Conservation (phyloP, 2,888 invertebrate genomes). For the Drosophila picticornis region DNA sequence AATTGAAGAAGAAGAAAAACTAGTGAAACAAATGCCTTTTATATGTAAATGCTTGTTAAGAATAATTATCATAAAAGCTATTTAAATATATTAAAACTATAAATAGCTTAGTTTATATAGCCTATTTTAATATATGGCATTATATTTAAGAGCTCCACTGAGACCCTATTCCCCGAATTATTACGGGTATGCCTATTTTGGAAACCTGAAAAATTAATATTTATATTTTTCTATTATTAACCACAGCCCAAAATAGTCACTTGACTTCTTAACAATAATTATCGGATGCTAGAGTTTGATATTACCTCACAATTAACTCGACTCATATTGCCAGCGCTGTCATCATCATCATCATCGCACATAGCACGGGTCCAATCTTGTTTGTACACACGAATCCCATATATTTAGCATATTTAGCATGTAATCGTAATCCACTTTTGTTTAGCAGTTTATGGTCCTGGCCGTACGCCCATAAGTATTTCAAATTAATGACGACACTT, state of each 20-base stretch:
- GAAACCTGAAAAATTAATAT: neutral
- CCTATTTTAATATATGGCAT: neutral
- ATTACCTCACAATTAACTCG: slow-evolving; percentile 4
- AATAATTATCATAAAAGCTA: neutral
- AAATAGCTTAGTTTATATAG: too few species aligned
- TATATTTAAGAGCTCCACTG: neutral
- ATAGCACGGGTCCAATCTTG: slow-evolving; percentile 21
- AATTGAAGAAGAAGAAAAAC: too few species aligned
- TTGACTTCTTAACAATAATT: neutral
- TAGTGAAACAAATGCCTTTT: neutral
- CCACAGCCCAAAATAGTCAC: neutral
- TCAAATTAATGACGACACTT: slow-evolving; percentile 79
- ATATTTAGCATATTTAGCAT: slow-evolving; percentile 76
- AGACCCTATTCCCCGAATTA: neutral
- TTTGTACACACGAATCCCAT: slow-evolving; percentile 11
- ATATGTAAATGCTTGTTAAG: too few species aligned
- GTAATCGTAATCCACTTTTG: slow-evolving; percentile 69
- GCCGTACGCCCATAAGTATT: slow-evolving; percentile 72
- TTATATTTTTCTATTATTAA: neutral
- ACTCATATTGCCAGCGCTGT: slow-evolving; percentile 1
- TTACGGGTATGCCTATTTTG: neutral
- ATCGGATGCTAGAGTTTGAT: neutral
- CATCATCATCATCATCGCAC: slow-evolving; percentile 1
- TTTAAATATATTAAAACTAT: neutral
- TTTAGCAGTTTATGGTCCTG: slow-evolving; percentile 66